These are phyloP conservation scores for Sprattus sprattus DNA, from an alignment of 2,113 vertebrate species.

Conservation along the genomic window DNA sequence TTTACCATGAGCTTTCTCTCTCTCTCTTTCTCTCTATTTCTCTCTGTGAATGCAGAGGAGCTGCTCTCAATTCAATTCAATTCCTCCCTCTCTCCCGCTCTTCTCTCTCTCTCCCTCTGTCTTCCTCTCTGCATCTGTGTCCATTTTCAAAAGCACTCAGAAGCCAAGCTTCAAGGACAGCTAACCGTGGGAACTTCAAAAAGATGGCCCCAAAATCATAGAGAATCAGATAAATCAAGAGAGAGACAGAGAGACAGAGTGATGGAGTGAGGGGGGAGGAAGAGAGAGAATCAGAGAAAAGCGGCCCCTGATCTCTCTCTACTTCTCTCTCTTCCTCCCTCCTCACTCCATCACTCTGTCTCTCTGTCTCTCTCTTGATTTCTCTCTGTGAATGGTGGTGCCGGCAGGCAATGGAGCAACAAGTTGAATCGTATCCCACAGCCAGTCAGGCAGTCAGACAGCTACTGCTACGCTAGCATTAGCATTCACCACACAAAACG, in stretches of 20 bases:
- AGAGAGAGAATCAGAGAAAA: background rate
- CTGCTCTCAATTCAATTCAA: background rate
- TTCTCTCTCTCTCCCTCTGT: background rate
- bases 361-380: constrained; percentile 10
- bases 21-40: background rate
- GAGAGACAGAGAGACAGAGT: no score
- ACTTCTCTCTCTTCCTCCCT: constrained; percentile 6
- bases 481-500: background rate
- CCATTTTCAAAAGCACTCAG: constrained; percentile 2
- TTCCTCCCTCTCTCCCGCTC: background rate
- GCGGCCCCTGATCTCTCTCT: background rate
- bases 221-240: no score
- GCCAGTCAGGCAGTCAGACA: background rate
- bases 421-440: background rate
- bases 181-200: constrained; percentile 20
- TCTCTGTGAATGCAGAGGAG: no score
- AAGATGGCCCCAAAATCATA: background rate
- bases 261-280: no score
- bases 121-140: background rate
- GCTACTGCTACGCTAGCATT: background rate
- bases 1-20: background rate
- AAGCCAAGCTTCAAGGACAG: background rate
- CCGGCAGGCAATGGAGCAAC: background rate
- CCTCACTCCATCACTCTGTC: constrained; percentile 11
- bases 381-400: background rate